These are phyloP conservation scores for Anoplopoma fimbria DNA, from an alignment of 2,113 vertebrate genomes.

Conservation along the genomic window DNA sequence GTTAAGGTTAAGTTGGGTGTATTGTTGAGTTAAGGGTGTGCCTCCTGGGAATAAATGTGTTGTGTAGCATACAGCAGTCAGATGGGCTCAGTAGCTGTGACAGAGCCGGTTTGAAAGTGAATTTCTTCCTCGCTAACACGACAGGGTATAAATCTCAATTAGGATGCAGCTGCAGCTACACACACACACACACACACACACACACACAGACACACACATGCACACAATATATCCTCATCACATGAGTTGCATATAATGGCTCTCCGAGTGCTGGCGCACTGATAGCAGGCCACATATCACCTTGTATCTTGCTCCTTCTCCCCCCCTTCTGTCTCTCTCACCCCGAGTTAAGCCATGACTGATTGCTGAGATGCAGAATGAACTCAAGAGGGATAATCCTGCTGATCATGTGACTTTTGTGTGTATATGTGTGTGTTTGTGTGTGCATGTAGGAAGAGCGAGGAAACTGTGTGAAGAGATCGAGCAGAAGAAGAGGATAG, in stretches of 20 bases:
- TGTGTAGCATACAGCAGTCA: slow-evolving; percentile 52
- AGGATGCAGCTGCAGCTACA: slow-evolving; percentile 63
- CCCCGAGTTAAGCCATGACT: slow-evolving; percentile 62
- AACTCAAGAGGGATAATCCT: slow-evolving; percentile 73
- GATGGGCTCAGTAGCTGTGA: slow-evolving; percentile 67
- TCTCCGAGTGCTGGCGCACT: slow-evolving; percentile 49
- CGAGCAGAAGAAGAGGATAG: slow-evolving; percentile 21
- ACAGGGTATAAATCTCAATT: slow-evolving; percentile 79
- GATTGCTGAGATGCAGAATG: slow-evolving; percentile 69
- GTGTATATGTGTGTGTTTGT: slow-evolving; percentile 1
- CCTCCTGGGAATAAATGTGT: slow-evolving; percentile 47
- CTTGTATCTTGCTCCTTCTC: slow-evolving; percentile 47
- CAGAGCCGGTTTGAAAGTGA: slow-evolving; percentile 71
- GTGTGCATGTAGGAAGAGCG: background rate
- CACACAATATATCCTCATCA: slow-evolving; percentile 56
- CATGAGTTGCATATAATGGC: slow-evolving; percentile 63
- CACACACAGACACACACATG: slow-evolving; percentile 32
- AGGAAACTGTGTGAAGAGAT: slow-evolving; percentile 48
- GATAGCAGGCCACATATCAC: slow-evolving; percentile 57
- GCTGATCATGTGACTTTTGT: slow-evolving; percentile 69
- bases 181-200: slow-evolving; percentile 31
- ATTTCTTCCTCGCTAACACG: slow-evolving; percentile 60
- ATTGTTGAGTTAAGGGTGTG: slow-evolving; percentile 23
- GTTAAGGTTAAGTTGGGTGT: slow-evolving; percentile 2
- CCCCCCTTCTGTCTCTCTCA: slow-evolving; percentile 26